Conservation (phyloP, 2,888 invertebrate genomes). For the Acleris holmiana region DNA sequence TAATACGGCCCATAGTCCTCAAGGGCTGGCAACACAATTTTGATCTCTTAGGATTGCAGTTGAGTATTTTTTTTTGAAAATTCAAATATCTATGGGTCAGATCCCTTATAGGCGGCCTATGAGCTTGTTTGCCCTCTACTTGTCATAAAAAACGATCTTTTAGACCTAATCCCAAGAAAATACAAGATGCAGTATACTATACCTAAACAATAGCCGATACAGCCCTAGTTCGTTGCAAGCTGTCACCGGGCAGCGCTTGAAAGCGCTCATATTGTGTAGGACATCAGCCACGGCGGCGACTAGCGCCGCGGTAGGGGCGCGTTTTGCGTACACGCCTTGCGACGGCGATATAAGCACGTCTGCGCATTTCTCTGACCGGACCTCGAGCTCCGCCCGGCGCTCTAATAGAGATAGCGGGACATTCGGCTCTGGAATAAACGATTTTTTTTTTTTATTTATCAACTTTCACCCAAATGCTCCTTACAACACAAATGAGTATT, state of each 20-base stretch:
- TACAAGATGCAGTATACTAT: slow-evolving; percentile 13
- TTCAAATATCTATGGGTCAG: too few species aligned
- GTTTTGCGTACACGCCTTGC: slow-evolving; percentile 34
- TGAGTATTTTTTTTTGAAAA: too few species aligned
- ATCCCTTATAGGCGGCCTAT: too few species aligned
- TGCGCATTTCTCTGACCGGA: slow-evolving; percentile 65
- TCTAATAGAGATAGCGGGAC: slow-evolving; percentile 67
- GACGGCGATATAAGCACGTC: slow-evolving; percentile 57
- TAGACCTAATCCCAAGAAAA: too few species aligned
- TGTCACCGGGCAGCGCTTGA: slow-evolving; percentile 60
- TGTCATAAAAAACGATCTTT: too few species aligned
- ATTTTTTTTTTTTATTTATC: neutral
- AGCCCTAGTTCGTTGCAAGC: slow-evolving; percentile 71
- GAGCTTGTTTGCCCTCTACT: too few species aligned
- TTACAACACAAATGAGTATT: too few species aligned
- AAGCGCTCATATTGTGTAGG: slow-evolving; percentile 62
- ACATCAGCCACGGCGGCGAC: slow-evolving; percentile 62
- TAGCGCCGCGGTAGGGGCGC: slow-evolving; percentile 62
- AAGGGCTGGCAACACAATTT: too few species aligned
- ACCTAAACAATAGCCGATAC: slow-evolving; percentile 73
- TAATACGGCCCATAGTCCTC: too few species aligned
- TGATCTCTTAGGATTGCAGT: too few species aligned
- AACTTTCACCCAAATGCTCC: neutral
- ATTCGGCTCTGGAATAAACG: slow-evolving; percentile 63
- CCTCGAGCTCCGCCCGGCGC: slow-evolving; percentile 67